Percentiles rank a stretch among this genome's conserved stretches.
Conservation (phyloP, 2,888 invertebrate genomes). For the Tuta absoluta region DNA sequence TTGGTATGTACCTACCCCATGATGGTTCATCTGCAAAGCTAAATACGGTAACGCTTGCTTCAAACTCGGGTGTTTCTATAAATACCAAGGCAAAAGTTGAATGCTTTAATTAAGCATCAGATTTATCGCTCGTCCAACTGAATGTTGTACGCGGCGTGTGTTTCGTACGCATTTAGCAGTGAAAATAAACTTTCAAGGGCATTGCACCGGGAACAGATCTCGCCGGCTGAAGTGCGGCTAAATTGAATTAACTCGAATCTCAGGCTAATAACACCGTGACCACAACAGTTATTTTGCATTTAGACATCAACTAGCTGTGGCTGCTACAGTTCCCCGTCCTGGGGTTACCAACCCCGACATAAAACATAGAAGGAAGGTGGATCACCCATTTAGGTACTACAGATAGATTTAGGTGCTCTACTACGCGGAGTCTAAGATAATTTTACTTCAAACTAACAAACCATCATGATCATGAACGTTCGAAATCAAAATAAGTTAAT, state of each 20-base stretch:
- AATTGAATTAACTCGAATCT: conserved; percentile 45
- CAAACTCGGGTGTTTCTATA: conserved; percentile 28
- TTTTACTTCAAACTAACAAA: no score
- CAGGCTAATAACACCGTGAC: conserved; percentile 32
- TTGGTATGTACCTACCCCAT: neutral
- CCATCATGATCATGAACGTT: no score
- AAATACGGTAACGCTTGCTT: conserved; percentile 20
- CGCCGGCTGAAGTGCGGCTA: conserved; percentile 40
- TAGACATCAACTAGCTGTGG: conserved; percentile 27
- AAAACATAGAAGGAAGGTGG: no score
- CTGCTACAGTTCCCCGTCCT: conserved; percentile 22
- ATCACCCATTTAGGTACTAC: no score
- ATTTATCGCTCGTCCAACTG: conserved; percentile 47
- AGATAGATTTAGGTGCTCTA: no score
- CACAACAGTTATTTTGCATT: conserved; percentile 34
- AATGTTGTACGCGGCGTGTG: conserved; percentile 29
- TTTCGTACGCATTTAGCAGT: conserved; percentile 42
- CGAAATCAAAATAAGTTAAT: no score
- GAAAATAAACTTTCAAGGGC: conserved; percentile 55
- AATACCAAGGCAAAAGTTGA: conserved; percentile 32
- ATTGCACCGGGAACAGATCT: conserved; percentile 41
- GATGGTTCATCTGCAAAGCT: conserved; percentile 1
- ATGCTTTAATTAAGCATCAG: conserved; percentile 40
- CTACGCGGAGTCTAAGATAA: no score
- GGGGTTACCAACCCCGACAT: conserved; percentile 3